phyloP scores from a whole-genome alignment of 37 sponge, comb jelly and placozoan genomes.

The Petrosia ficiformis region DNA sequence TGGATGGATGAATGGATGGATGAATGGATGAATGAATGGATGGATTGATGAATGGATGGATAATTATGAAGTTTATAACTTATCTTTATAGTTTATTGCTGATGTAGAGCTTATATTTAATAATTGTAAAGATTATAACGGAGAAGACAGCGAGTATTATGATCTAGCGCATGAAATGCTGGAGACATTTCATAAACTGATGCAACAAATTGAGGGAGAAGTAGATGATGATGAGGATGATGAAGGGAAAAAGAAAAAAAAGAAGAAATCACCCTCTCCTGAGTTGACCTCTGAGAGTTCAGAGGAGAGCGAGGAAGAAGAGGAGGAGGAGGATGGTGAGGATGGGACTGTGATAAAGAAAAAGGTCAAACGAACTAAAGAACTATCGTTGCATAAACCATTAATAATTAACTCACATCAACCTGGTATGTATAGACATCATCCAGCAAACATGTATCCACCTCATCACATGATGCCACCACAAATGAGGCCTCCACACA shows the following conservation, averaged over 20 bases:
- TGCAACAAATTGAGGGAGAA: conserved; percentile 7
- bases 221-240: conserved; percentile 16
- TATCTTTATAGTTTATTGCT: conserved; percentile 43
- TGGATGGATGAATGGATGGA: too few species aligned
- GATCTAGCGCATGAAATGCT: conserved; percentile 59
- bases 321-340: conserved; percentile 16
- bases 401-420: background rate
- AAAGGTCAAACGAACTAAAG: background rate
- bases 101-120: conserved; percentile 73
- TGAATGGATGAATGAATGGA: too few species aligned
- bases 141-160: conserved; percentile 78
- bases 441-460: background rate
- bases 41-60: too few species aligned
- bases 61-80: background rate
- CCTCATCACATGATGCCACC: conserved; percentile 21
- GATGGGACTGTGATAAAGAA: background rate
- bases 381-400: background rate
- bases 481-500: background rate
- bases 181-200: conserved; percentile 43
- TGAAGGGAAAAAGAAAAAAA: background rate
- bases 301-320: conserved; percentile 45
- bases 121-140: conserved; percentile 80
- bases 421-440: background rate
- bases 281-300: conserved; percentile 66
- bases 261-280: conserved; percentile 35